Conservation (phyloP, 2,888 invertebrate species). For the Pocota personata region DNA sequence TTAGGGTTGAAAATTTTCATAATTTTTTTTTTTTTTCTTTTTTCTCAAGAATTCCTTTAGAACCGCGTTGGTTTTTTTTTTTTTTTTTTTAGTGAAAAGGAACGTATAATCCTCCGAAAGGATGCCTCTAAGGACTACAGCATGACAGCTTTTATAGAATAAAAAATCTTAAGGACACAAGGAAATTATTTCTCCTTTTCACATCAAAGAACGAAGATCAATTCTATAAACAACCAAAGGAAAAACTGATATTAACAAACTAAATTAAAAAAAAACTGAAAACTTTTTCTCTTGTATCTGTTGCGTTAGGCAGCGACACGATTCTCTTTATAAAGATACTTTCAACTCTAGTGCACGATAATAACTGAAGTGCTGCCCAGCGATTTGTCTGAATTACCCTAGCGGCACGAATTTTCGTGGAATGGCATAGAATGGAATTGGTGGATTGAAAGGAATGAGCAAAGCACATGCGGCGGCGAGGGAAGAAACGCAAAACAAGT, state of each 20-base stretch:
- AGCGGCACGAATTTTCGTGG: conserved; percentile 62
- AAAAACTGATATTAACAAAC: conserved; percentile 46
- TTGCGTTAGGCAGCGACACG: conserved; percentile 64
- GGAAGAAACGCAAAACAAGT: conserved; percentile 29
- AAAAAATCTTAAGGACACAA: conserved; percentile 10
- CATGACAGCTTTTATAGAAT: conserved; percentile 45
- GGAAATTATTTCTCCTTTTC: not conserved
- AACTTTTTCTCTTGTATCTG: conserved; percentile 59
- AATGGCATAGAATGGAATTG: conserved; percentile 53
- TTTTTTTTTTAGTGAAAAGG: not conserved
- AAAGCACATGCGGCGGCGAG: conserved; percentile 43
- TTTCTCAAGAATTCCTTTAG: not conserved
- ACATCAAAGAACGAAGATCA: conserved; percentile 2
- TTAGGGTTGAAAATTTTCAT: conserved; percentile 45
- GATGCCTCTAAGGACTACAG: conserved; percentile 63
- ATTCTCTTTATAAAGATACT: conserved; percentile 51
- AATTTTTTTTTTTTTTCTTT: conserved; percentile 6
- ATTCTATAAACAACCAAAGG: conserved; percentile 17
- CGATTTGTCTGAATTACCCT: conserved; percentile 68
- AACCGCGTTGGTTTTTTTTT: conserved; percentile 27
- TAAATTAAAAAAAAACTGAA: conserved; percentile 21
- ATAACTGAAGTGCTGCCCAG: conserved; percentile 68
- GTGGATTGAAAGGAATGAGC: conserved; percentile 1
- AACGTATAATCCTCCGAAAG: conserved; percentile 18
- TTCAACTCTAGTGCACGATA: conserved; percentile 69